Evolutionary conservation across 2,113 vertebrate genomes (phyloP).

Genomic region (Oryzias celebensis): DNA sequence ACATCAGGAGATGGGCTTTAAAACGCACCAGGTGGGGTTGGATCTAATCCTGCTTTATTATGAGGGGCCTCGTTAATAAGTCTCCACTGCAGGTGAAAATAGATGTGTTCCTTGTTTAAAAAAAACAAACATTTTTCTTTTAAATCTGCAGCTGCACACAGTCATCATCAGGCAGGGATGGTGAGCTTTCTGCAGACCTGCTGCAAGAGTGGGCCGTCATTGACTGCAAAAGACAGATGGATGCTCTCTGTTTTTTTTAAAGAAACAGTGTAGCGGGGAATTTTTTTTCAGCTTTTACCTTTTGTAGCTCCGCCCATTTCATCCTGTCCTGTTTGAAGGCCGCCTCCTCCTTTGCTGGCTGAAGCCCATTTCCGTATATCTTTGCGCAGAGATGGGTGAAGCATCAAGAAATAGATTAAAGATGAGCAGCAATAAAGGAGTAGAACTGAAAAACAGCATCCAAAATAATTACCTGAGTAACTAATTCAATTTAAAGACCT

Average conservation of each 20-base stretch:
- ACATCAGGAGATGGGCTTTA: background rate
- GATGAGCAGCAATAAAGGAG: too few species aligned
- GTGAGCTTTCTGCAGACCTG: slow-evolving; percentile 11
- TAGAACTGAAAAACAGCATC: too few species aligned
- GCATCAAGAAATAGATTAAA: too few species aligned
- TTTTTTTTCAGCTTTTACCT: too few species aligned
- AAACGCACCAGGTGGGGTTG: background rate
- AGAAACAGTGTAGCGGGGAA: slow-evolving; percentile 65
- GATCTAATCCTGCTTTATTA: background rate
- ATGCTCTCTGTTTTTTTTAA: slow-evolving; percentile 66
- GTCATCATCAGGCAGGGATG: slow-evolving; percentile 17
- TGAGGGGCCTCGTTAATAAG: slow-evolving; percentile 12
- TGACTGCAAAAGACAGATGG: slow-evolving; percentile 65
- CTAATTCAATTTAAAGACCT: too few species aligned
- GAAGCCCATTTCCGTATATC: too few species aligned
- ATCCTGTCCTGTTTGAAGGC: too few species aligned
- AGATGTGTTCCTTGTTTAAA: background rate
- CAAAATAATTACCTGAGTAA: too few species aligned
- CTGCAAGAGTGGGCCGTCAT: slow-evolving; percentile 63
- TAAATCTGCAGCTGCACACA: slow-evolving; percentile 3
- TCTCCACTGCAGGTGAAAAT: background rate
- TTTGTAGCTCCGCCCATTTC: too few species aligned
- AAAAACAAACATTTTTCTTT: background rate
- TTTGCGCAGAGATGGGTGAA: too few species aligned
- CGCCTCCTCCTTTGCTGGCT: too few species aligned